Base-by-base conservation (phyloP, 2,888 invertebrate species). In the Pseudococcus jackbeardsleyi region DNA sequence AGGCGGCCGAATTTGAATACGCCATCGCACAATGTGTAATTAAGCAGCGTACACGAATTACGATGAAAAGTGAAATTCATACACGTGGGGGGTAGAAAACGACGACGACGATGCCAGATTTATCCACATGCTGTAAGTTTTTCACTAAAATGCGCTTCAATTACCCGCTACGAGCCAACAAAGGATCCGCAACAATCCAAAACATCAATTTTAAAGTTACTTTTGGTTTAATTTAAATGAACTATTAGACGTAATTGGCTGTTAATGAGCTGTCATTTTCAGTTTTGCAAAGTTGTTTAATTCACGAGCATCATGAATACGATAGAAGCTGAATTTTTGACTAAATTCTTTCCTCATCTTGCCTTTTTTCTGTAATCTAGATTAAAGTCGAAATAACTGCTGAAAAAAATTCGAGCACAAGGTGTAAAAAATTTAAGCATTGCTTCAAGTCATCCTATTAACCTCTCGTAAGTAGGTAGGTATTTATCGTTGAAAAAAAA, bases 201-300 rank as follows among this genome's bases (percentile, higher is more conserved):
- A 46, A 82, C 79, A 82, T 82, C 79, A 82, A 82, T 82, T 82
- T 82, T 82, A 82, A 82, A 82, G 5, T 82, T 46, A 82, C 79
- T 19, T 42, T 42, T 3, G 33, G 33, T 33, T 15, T 72, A 64
- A 77, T 77, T 77, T 77, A 39, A 77, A 77, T 42, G 77, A 77
- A 77, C 77, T 77, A 77, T 77, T 77, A 77, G 77, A 82, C 46
- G 19, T 82, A 82, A 82, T 82, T 82, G 46, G 46, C 77, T 82
- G 46, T 82, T 82, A 39, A 82, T 82, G 79, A 82, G 46, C 79
- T 46, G 79, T 82, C 79, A 82, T 82, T 82, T 82, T 82, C 79
- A 82, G 79, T 82, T 82, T 82, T 19, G 11, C 19, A 46, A 46
- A 82, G 46, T 82, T 82, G 79, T 77, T 77, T 82, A 72, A 82